Evolutionary conservation across 2,113 vertebrate species (phyloP), one percentile per base, ranked within the genome.

Genomic region (Ancistrus triradiatus): DNA sequence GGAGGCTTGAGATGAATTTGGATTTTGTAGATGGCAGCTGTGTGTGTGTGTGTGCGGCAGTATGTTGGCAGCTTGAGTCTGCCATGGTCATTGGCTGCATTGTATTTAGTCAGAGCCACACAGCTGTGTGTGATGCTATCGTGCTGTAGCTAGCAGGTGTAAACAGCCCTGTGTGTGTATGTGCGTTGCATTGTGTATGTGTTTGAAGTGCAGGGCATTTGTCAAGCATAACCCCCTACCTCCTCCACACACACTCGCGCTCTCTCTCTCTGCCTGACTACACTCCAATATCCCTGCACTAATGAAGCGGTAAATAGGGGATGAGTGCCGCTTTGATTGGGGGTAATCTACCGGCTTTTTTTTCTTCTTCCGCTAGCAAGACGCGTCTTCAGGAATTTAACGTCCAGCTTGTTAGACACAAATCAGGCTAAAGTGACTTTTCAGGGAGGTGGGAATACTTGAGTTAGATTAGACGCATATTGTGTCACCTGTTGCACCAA

Each of bases 291-390:
- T 77, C 59, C 61, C 40, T 67, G 21, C 55, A 57, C 68, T 75
- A 79, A 77, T 79, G 77, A 77, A 70, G 77, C 72, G 53, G 56
- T 70, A 66, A 77, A 71, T 75, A 42, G 72, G 52, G 70, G 55
- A 75, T 73, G 72, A 79, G 77, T 58, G 60, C 27, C 11, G 57
- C 61, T 63, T 48, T 75, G 72, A 75, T 77, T 73, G 66, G 68
- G 67, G 70, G 77, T 79, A 73, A 75, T 75, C 72, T 79, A 68
- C 52, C 64, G 24, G 52, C 66, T 69, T 70, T 64, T 53, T 56
- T 38, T 57, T 77, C 60, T 55, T 56, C 40, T 60, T 77, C 60
- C 53, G 11, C 53, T 46, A 68, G 60, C 57, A 66, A 63, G 63
- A 52, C 27, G 10, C 59, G 66, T 66, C 69, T 70, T 73, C 42